Conservation (phyloP, 2,797 vertebrate species). For the Cheirogaleus major region DNA sequence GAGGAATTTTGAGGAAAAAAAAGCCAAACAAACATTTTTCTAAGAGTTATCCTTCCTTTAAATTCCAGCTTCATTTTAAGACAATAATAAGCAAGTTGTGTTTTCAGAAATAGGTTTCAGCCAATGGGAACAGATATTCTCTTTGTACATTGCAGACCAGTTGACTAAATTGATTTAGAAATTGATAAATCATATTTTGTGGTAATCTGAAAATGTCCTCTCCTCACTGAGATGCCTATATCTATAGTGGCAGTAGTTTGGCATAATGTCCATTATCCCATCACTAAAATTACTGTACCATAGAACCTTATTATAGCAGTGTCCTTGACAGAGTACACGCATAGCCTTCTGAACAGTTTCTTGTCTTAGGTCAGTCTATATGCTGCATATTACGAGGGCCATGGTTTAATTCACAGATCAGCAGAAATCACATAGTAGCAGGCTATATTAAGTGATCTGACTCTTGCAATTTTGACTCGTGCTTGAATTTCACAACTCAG, state of each 20-base stretch:
- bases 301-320: neutral
- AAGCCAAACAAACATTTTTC: neutral
- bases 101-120: neutral
- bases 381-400: neutral
- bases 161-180: neutral
- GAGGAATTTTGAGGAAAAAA: neutral
- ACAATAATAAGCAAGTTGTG: neutral
- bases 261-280: neutral
- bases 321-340: neutral
- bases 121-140: neutral
- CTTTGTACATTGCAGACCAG: neutral
- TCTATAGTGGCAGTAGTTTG: neutral
- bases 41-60: slow-evolving; percentile 34
- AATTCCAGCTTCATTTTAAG: slow-evolving; percentile 23
- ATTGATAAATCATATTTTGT: slow-evolving; percentile 30
- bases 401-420: slow-evolving; percentile 36
- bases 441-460: slow-evolving; percentile 2
- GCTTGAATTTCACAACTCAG: slow-evolving; percentile 35
- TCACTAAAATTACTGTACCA: slow-evolving; percentile 22
- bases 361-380: neutral
- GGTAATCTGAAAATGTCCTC: neutral
- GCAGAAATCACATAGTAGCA: slow-evolving; percentile 40
- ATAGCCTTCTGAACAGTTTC: neutral
- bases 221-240: neutral
- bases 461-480: neutral